phyloP scores from a whole-genome alignment of 2,888 invertebrate genomes.

The Drosophila eohydei region DNA sequence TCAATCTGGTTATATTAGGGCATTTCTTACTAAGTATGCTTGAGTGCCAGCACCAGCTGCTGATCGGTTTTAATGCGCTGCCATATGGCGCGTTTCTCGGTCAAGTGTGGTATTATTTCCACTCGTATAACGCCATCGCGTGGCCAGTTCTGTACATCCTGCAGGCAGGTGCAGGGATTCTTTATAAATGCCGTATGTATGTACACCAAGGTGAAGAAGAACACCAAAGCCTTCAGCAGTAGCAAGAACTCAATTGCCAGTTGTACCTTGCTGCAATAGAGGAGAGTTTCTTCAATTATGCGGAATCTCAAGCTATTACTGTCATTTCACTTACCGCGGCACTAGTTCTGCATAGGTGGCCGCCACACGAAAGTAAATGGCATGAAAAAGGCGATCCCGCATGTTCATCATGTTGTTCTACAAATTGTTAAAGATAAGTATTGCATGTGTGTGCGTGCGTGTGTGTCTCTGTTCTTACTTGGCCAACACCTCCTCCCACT shows the following conservation, averaged over 20 bases:
- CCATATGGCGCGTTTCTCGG: slow-evolving; percentile 75
- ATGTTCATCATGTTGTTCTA: slow-evolving; percentile 93
- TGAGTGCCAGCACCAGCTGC: slow-evolving; percentile 72
- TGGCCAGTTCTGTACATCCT: slow-evolving; percentile 96
- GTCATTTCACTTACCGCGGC: slow-evolving; percentile 88
- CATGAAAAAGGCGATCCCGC: slow-evolving; percentile 96
- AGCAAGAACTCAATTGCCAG: slow-evolving; percentile 82
- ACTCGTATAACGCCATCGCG: slow-evolving; percentile 93
- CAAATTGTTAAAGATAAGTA: slow-evolving; percentile 39
- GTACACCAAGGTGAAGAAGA: slow-evolving; percentile 96
- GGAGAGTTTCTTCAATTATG: no score
- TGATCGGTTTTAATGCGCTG: slow-evolving; percentile 71
- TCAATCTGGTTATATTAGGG: not conserved
- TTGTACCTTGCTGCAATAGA: slow-evolving; percentile 75
- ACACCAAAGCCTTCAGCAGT: slow-evolving; percentile 89
- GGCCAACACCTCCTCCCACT: slow-evolving; percentile 36
- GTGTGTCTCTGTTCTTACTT: slow-evolving; percentile 44
- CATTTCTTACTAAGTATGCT: slow-evolving; percentile 70
- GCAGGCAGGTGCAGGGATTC: slow-evolving; percentile 96
- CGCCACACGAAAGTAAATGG: slow-evolving; percentile 96
- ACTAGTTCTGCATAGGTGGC: slow-evolving; percentile 96
- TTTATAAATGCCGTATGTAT: slow-evolving; percentile 97
- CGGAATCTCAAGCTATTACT: not conserved
- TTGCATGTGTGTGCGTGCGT: not conserved
- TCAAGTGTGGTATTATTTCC: slow-evolving; percentile 83